Percentiles rank a stretch among this genome's conserved stretches.
These are phyloP conservation scores for Aphaenogaster rudis DNA, from an alignment of 1,140 invertebrate genomes.

Conservation along the genomic window DNA sequence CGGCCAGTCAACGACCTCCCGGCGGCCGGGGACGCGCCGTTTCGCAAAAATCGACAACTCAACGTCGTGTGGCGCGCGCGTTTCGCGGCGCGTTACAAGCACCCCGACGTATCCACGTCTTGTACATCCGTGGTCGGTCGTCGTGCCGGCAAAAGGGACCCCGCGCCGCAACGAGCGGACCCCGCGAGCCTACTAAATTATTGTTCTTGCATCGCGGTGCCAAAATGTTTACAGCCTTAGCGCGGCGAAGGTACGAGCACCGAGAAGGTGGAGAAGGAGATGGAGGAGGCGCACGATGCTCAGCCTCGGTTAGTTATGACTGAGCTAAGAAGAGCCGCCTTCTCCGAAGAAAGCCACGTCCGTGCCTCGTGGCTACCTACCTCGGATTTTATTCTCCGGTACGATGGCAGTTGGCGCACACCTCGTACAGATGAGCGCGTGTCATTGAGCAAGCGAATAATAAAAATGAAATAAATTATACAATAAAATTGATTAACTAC, in stretches of 20 bases:
- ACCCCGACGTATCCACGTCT: slow-evolving; percentile 46
- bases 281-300: slow-evolving; percentile 39
- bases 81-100: slow-evolving; percentile 73
- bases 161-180: slow-evolving; percentile 64
- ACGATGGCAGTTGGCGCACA: slow-evolving; percentile 29
- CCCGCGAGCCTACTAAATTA: slow-evolving; percentile 78
- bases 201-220: slow-evolving; percentile 78
- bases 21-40: slow-evolving; percentile 67
- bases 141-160: slow-evolving; percentile 57
- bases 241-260: slow-evolving; percentile 59
- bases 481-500: slow-evolving; percentile 20
- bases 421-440: slow-evolving; percentile 9
- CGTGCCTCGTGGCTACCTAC: slow-evolving; percentile 44
- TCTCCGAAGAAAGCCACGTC: slow-evolving; percentile 59
- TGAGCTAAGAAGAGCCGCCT: slow-evolving; percentile 72
- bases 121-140: slow-evolving; percentile 44
- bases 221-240: slow-evolving; percentile 81
- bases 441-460: slow-evolving; percentile 44
- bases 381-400: slow-evolving; percentile 60
- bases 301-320: slow-evolving; percentile 72
- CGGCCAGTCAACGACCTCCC: slow-evolving; percentile 77
- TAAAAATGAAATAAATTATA: slow-evolving; percentile 35
- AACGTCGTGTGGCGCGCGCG: slow-evolving; percentile 74
- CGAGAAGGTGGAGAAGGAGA: slow-evolving; percentile 21
- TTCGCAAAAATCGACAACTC: slow-evolving; percentile 79